These are phyloP conservation scores for Anagrus nilaparvatae DNA, from an alignment of 1,140 invertebrate species.

Conservation along the genomic window DNA sequence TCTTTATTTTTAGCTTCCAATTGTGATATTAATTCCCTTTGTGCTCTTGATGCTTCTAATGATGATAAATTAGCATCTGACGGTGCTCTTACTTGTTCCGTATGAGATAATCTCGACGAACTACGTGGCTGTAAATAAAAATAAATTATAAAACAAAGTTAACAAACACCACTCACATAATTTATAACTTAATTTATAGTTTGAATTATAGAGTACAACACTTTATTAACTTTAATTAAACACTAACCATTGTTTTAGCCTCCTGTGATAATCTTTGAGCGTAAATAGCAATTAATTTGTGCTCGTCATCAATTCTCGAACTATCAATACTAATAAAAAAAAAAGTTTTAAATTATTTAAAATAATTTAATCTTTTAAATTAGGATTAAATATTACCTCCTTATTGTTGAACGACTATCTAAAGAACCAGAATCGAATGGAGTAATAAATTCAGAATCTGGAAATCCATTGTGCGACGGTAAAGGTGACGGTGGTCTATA, in stretches of 20 bases:
- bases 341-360: too few relatives aligned
- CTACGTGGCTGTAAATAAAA: slow-evolving; percentile 32
- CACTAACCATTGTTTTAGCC: slow-evolving; percentile 69
- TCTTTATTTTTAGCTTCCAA: slow-evolving; percentile 94
- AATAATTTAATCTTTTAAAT: too few relatives aligned
- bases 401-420: slow-evolving; percentile 65
- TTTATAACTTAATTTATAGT: too few relatives aligned
- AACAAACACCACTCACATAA: not conserved
- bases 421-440: slow-evolving; percentile 71
- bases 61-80: slow-evolving; percentile 63
- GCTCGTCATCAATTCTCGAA: slow-evolving; percentile 79
- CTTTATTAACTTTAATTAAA: slow-evolving; percentile 1
- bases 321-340: slow-evolving; percentile 41
- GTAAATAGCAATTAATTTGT: slow-evolving; percentile 91
- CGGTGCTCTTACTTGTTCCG: slow-evolving; percentile 49
- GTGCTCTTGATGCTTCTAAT: slow-evolving; percentile 73
- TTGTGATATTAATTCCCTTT: slow-evolving; percentile 87
- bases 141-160: slow-evolving; percentile 12
- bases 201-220: too few relatives aligned
- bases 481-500: slow-evolving; percentile 73
- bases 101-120: slow-evolving; percentile 38
- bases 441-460: slow-evolving; percentile 53
- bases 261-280: slow-evolving; percentile 88
- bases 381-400: slow-evolving; percentile 38
- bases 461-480: slow-evolving; percentile 80